A percentile compares a stretch with the other conserved stretches of the same genome.
phyloP scores from a whole-genome alignment of 1,140 invertebrate species.

The Drosophila orena region DNA sequence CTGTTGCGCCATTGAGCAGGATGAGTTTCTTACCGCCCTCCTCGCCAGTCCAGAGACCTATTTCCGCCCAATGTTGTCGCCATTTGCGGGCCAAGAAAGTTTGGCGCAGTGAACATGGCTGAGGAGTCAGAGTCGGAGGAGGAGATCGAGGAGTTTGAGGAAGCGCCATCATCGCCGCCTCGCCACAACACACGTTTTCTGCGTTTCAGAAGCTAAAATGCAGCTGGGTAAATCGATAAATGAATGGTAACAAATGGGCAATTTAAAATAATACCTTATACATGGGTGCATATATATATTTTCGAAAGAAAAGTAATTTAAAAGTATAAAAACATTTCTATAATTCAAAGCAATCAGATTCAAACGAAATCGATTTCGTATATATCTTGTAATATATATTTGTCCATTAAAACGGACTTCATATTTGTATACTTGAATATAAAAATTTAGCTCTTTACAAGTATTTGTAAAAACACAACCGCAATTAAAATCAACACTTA shows the following conservation, averaged over 20 bases:
- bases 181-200: conserved; percentile 12
- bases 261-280: neutral
- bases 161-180: conserved; percentile 57
- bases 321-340: too few species aligned
- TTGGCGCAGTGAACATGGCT: neutral
- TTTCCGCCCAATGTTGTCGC: conserved; percentile 50
- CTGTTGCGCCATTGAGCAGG: conserved; percentile 31
- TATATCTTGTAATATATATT: neutral
- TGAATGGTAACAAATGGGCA: neutral
- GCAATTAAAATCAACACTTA: neutral
- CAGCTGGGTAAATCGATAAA: too few species aligned
- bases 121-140: conserved; percentile 13
- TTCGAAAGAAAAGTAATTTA: too few species aligned
- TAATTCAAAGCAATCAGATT: too few species aligned
- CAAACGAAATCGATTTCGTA: too few species aligned
- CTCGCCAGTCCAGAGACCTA: conserved; percentile 52
- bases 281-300: too few species aligned
- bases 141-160: conserved; percentile 27
- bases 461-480: neutral
- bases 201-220: conserved; percentile 18
- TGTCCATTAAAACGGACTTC: neutral
- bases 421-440: neutral
- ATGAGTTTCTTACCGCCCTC: conserved; percentile 46
- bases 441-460: neutral
- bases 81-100: conserved; percentile 25